Evolutionary conservation across 2,888 invertebrate genomes (phyloP).

Genomic region (Ceriagrion tenellum): DNA sequence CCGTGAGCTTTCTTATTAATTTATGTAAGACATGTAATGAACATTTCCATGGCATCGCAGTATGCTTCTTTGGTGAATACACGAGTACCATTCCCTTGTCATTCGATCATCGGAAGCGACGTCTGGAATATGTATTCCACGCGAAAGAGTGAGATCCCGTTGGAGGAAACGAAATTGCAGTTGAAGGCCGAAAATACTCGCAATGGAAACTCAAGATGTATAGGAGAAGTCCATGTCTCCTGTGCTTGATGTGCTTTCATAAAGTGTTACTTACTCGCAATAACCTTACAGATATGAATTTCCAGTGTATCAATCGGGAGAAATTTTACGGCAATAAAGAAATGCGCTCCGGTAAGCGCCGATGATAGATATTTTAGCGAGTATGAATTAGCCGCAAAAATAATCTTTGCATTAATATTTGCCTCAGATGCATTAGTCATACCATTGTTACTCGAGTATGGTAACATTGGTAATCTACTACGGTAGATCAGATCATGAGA

Average conservation of each 20-base stretch:
- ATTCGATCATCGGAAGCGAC: neutral
- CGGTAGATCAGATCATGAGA: too few relatives aligned
- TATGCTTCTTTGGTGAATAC: too few relatives aligned
- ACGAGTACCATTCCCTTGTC: too few relatives aligned
- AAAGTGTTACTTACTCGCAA: neutral
- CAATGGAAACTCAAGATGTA: neutral
- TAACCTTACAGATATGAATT: neutral
- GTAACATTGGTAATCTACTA: too few relatives aligned
- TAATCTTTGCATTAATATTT: too few relatives aligned
- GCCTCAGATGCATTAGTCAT: too few relatives aligned
- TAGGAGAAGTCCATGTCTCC: neutral
- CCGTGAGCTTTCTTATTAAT: neutral
- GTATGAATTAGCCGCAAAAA: too few relatives aligned
- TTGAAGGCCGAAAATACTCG: neutral
- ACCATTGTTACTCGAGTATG: too few relatives aligned
- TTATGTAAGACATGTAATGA: neutral
- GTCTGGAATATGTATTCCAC: neutral
- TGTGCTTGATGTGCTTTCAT: neutral
- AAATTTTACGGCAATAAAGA: neutral
- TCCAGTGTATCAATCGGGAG: neutral
- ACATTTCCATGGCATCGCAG: neutral
- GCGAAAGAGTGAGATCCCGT: neutral
- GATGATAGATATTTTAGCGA: too few relatives aligned
- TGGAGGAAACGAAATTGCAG: neutral
- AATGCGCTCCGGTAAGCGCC: neutral